Evolutionary conservation across 2,797 vertebrate species (phyloP).

Genomic region (Crocidura indochinensis): DNA sequence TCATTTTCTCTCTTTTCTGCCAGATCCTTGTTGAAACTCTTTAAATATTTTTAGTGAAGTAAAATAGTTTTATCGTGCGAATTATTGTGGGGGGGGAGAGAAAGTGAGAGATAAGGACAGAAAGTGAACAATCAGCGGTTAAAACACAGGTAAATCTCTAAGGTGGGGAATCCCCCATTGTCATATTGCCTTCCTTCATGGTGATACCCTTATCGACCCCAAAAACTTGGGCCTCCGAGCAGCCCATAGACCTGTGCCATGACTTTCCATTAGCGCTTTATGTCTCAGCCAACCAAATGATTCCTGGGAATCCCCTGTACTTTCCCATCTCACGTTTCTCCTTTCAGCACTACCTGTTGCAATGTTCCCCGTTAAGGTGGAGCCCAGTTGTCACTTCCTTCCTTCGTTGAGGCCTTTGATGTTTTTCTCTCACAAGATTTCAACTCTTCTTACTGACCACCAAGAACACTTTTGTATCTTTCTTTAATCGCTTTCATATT

Average conservation of each 20-base stretch:
- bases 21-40: background rate
- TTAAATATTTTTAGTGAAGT: too few species aligned
- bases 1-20: background rate
- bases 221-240: background rate
- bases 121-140: too few species aligned
- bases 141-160: too few species aligned
- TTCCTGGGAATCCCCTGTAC: constrained; percentile 8
- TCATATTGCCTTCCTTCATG: constrained; percentile 26
- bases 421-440: background rate
- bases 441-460: background rate
- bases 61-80: too few species aligned
- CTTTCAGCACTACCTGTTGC: constrained; percentile 23
- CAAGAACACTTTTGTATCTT: background rate
- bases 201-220: background rate
- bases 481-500: constrained; percentile 11
- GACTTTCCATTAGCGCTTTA: background rate
- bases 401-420: constrained; percentile 21
- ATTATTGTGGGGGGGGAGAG: too few species aligned
- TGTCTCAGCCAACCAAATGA: background rate
- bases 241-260: background rate
- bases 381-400: background rate
- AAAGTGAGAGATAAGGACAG: too few species aligned
- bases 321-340: background rate
- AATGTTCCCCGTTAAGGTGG: background rate
- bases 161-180: background rate